Conservation (phyloP, 1,140 invertebrate species). For the Ectropis grisescens region DNA sequence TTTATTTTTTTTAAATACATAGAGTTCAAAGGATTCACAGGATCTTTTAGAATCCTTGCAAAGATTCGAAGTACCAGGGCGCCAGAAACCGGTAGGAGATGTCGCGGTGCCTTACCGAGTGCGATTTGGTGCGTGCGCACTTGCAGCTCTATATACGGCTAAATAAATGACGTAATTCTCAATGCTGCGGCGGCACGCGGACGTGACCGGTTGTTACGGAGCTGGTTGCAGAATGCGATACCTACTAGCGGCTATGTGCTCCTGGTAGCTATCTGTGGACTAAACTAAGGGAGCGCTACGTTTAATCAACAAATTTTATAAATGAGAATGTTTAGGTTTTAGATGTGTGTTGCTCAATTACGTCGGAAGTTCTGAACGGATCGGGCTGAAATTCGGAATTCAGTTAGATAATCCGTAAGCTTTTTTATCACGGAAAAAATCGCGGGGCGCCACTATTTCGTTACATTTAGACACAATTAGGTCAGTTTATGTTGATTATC, state of each 20-base stretch:
- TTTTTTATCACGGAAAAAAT: too few species aligned
- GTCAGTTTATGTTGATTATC: too few species aligned
- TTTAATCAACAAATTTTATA: too few species aligned
- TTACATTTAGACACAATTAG: too few species aligned
- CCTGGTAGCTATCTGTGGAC: constrained; percentile 21
- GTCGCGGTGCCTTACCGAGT: constrained; percentile 24
- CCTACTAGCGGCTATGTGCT: constrained; percentile 23
- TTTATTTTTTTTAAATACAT: too few species aligned
- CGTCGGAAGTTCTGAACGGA: too few species aligned
- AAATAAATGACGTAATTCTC: constrained; percentile 51
- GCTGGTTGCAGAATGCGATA: constrained; percentile 26
- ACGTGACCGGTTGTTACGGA: constrained; percentile 28
- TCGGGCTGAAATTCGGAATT: too few species aligned
- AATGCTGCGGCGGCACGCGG: constrained; percentile 37
- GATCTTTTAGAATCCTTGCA: constrained; percentile 42
- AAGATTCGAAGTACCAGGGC: constrained; percentile 34
- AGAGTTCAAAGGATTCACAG: neutral
- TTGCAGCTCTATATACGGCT: constrained; percentile 42
- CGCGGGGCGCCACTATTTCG: too few species aligned
- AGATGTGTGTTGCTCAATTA: too few species aligned
- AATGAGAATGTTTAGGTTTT: too few species aligned
- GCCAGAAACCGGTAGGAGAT: constrained; percentile 25
- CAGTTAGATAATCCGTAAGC: too few species aligned
- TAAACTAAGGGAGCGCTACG: constrained; percentile 11
- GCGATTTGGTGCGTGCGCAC: constrained; percentile 23